Evolutionary conservation across 2,797 vertebrate genomes (phyloP), one percentile per base, ranked within the genome.

Genomic region (Myoxocephalus aenaeus): DNA sequence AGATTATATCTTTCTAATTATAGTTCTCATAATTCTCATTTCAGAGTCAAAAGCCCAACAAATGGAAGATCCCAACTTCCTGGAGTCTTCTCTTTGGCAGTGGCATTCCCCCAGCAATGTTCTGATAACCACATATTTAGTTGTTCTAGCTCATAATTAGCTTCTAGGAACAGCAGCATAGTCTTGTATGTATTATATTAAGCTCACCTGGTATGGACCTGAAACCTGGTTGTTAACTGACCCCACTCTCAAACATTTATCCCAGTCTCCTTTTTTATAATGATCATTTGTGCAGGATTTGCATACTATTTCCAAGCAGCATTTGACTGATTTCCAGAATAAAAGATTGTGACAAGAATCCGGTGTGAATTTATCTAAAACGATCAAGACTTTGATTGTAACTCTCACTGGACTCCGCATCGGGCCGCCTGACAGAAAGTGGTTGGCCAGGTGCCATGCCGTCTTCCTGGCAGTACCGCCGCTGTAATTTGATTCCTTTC

Each of bases 21-120:
- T 44, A 13, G 1, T 18, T 63, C 68, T 70, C 73, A 25, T 67
- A 57, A 57, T 57, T 68, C 56, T 74, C 9, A 17, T 90, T 81
- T 63, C 81, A 95, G 95, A 77, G 78, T 15, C 79, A 87, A 72
- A 65, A 83, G n/a, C 46, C 92, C 11, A 87, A 93, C 27, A 94
- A 90, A 0, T 99, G 98, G 98, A 98, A 95, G 92, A 93, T 95
- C 56, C 98, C 98, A 0, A 90, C 95, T 57, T 99, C 98, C 5
- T 99, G 98, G 98, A 96, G 87, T 79, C 93, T 99, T 2, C 94
- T 99, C 53, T 99, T 98, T 73, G 98, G 98, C 70, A 97, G 89
- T 0, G 96, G 97, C 14, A 95, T 98, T 73, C 98, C 98, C 6
- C 97, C 97, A 44, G 95, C 97, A 0, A 93, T 99, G 51, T 99